Evolutionary conservation across 2,113 vertebrate genomes (phyloP).

Genomic region (Lichenostomus cassidix): DNA sequence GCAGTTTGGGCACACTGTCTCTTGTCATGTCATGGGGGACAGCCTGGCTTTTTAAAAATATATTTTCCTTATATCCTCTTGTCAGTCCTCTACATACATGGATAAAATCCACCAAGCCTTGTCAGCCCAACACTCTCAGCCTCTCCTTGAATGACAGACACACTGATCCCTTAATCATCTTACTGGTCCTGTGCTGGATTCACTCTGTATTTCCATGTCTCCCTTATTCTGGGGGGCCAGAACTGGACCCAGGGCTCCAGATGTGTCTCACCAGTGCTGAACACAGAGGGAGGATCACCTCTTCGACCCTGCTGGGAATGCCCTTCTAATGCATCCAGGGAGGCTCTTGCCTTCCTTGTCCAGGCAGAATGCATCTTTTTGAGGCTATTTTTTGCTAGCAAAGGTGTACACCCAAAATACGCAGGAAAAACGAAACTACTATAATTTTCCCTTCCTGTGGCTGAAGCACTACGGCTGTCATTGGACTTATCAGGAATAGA

Average conservation of each 20-base stretch:
- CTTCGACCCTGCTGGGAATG: not conserved
- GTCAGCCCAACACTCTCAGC: not conserved
- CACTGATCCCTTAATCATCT: not conserved
- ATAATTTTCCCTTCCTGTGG: not conserved
- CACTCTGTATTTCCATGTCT: not conserved
- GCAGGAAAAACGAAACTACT: not conserved
- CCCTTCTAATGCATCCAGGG: not conserved
- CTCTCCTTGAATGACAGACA: not conserved
- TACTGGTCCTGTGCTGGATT: not conserved
- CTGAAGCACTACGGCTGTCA: not conserved
- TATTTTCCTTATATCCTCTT: not conserved
- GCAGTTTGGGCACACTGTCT: not conserved
- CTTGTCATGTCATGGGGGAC: not conserved
- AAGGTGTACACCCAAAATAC: not conserved
- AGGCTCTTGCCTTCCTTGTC: not conserved
- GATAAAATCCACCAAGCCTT: not conserved
- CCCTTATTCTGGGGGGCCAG: not conserved
- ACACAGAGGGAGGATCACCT: not conserved
- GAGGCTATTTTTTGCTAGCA: not conserved
- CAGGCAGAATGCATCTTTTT: not conserved
- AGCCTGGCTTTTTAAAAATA: not conserved
- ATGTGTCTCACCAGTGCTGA: not conserved
- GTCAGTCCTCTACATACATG: not conserved
- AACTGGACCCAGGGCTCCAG: not conserved
- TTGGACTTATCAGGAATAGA: conserved; percentile 6